Conservation (phyloP, 2,888 invertebrate species). For the Cheilosia scutellata region DNA sequence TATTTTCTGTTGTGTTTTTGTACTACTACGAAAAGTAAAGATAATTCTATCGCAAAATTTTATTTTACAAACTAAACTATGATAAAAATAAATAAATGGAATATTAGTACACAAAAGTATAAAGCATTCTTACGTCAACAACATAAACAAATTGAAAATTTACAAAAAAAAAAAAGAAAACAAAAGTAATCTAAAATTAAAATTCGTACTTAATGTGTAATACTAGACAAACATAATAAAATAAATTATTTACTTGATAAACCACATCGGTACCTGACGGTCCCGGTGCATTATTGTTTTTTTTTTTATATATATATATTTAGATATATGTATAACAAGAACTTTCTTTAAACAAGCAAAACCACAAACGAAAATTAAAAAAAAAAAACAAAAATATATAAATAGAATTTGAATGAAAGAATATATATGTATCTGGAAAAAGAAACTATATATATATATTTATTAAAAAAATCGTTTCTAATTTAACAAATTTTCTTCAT, state of each 20-base stretch:
- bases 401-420: conserved; percentile 11
- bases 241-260: conserved; percentile 75
- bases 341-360: conserved; percentile 30
- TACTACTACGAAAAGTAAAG: conserved; percentile 44
- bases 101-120: conserved; percentile 5
- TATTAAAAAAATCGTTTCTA: conserved; percentile 36
- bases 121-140: conserved; percentile 55
- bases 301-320: conserved; percentile 28
- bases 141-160: conserved; percentile 61
- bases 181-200: conserved; percentile 33
- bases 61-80: conserved; percentile 8
- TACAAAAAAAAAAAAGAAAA: conserved; percentile 36
- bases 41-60: conserved; percentile 41
- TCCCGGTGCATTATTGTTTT: conserved; percentile 47
- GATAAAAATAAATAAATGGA: conserved; percentile 5
- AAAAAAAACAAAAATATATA: not conserved
- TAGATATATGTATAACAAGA: conserved; percentile 33
- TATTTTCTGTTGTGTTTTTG: conserved; percentile 54
- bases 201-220: conserved; percentile 59
- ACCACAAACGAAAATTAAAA: conserved; percentile 25
- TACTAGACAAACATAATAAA: conserved; percentile 18
- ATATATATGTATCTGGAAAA: conserved; percentile 33
- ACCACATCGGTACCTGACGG: conserved; percentile 53
- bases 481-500: conserved; percentile 41
- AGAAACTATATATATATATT: conserved; percentile 28